Base-by-base conservation (phyloP, 2,888 invertebrate species). In the Prosopocoilus inquinatus region DNA sequence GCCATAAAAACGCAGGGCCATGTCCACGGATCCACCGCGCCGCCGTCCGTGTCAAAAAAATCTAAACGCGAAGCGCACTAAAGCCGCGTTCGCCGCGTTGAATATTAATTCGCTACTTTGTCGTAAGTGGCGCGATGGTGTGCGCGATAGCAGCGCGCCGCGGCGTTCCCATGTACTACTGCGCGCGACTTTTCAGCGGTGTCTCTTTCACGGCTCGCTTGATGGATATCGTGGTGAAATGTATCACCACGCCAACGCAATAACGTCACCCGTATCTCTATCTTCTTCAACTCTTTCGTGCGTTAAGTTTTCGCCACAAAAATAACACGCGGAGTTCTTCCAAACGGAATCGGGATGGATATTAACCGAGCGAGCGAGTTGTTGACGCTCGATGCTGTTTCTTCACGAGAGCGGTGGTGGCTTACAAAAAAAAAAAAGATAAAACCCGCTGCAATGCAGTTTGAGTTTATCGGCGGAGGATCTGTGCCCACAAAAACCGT, bases 101-200 rank as follows among this genome's bases (percentile, higher is more conserved):
- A 72, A 72, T 72, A 69, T 68, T 72, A 72, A 72, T 71, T 70
- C 67, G 68, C 67, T 65, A 67, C 67, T 70, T 71, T 66, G 65
- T 65, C 69, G 67, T 66, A 67, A 64, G 64, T 66, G 62, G 64
- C 63, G 66, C 63, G 71, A 73, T 71, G 65, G 68, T 68, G 67
- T 68, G 66, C 60, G 57, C 63, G 72, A 72, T 72, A 71, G 64
- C 60, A 65, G 64, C 64, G 63, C 66, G 67, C 69, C 53, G 67
- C 68, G 69, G 65, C 65, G 65, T 70, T 71, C 70, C 70, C 72
- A 70, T 69, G 70, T 67, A 68, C 66, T 63, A 67, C n/a, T n/a
- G 68, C 67, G 68, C 20, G 20, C 68, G 65, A 64, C 62, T 61
- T 64, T 67, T 64, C 64, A 63, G 60, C 64, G 66, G 65, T n/a